Percentiles rank a stretch among this genome's conserved stretches.
These are phyloP conservation scores for Ceratina australensis DNA, from an alignment of 1,140 invertebrate genomes.

Conservation along the genomic window DNA sequence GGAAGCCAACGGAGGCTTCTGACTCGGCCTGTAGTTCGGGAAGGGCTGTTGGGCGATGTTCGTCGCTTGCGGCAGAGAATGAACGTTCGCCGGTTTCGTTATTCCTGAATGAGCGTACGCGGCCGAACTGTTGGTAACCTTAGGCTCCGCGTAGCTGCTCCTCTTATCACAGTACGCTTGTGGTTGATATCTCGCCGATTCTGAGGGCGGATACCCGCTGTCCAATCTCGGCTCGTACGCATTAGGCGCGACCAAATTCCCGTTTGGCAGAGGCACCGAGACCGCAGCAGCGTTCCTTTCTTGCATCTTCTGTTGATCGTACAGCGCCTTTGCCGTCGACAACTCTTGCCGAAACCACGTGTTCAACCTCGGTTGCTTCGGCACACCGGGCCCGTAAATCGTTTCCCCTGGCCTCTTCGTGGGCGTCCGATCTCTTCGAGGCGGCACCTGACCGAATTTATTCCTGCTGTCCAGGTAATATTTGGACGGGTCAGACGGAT, in stretches of 20 bases:
- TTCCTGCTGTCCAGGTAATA: conserved; percentile 66
- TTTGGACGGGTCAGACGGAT: conserved; percentile 67
- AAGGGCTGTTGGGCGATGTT: conserved; percentile 63
- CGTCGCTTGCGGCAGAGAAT: conserved; percentile 55
- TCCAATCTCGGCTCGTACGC: conserved; percentile 67
- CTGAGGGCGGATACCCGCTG: conserved; percentile 61
- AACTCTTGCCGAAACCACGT: conserved; percentile 81
- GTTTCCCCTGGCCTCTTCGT: conserved; percentile 73
- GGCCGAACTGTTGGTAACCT: conserved; percentile 53
- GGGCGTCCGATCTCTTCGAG: conserved; percentile 47
- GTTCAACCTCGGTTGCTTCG: conserved; percentile 79
- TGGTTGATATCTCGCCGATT: conserved; percentile 64
- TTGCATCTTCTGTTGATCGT: conserved; percentile 71
- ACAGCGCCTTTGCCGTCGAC: conserved; percentile 60
- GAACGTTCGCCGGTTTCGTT: conserved; percentile 50
- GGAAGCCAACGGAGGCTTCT: conserved; percentile 22
- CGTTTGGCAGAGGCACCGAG: conserved; percentile 63
- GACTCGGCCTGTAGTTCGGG: conserved; percentile 61
- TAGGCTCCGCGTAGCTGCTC: conserved; percentile 66
- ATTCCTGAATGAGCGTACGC: conserved; percentile 62
- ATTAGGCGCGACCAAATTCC: conserved; percentile 57
- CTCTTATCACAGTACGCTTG: conserved; percentile 76
- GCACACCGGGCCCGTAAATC: conserved; percentile 59
- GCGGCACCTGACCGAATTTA: conserved; percentile 42
- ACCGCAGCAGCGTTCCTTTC: conserved; percentile 64